phyloP scores from a whole-genome alignment of 2,888 invertebrate species.

The Apoderus coryli region DNA sequence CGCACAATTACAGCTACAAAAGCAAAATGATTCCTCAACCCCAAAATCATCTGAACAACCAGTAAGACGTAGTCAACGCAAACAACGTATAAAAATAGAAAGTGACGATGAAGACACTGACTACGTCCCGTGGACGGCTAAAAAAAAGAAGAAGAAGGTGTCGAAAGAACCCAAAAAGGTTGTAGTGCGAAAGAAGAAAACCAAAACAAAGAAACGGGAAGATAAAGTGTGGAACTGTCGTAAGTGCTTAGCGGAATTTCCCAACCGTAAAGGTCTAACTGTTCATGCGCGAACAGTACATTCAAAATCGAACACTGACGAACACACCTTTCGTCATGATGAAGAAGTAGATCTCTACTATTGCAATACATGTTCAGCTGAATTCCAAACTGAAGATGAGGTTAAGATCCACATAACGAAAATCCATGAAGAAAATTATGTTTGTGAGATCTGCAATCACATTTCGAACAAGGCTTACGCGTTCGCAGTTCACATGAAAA shows the following conservation, averaged over 20 bases:
- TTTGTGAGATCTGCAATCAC: conserved; percentile 27
- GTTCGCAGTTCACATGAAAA: conserved; percentile 25
- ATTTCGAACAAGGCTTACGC: conserved; percentile 25
- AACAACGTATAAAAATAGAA: conserved; percentile 15
- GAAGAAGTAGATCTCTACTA: conserved; percentile 21
- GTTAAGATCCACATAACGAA: conserved; percentile 22
- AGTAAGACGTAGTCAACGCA: conserved; percentile 14
- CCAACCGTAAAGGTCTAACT: conserved; percentile 20
- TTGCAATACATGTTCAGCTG: conserved; percentile 24
- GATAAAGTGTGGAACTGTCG: conserved; percentile 24
- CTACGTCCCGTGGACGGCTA: conserved; percentile 5
- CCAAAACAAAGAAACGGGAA: conserved; percentile 16
- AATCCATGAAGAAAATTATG: conserved; percentile 24
- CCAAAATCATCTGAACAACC: conserved; percentile 14
- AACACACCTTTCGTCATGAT: conserved; percentile 24
- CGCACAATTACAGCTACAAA: too few species aligned
- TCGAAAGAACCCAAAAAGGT: conserved; percentile 9
- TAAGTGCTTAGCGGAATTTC: conserved; percentile 23
- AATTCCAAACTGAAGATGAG: conserved; percentile 23
- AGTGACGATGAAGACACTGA: conserved; percentile 13
- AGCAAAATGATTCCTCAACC: conserved; percentile 7
- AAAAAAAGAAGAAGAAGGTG: conserved; percentile 11
- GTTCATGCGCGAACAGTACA: conserved; percentile 24
- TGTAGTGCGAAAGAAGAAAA: conserved; percentile 6
- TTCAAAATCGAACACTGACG: conserved; percentile 19